Evolutionary conservation across 2,888 invertebrate species (phyloP), one percentile per base, ranked within the genome.

Genomic region (Chirona hameri): DNA sequence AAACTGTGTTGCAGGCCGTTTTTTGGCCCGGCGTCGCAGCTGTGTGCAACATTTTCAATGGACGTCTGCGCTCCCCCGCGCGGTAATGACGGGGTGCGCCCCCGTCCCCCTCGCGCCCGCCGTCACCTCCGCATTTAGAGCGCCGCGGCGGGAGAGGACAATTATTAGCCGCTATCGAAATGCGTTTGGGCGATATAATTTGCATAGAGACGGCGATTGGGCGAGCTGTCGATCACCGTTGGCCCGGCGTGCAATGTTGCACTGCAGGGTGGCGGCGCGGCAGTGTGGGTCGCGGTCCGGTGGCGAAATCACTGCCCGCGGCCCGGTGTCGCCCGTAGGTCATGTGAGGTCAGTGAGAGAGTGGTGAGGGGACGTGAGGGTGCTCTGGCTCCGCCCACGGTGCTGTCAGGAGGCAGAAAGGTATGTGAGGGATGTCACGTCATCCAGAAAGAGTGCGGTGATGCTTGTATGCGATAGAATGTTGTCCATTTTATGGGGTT

Each of bases 111-210:
- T 29, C 4, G 10, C 9, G 18, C 3, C 7, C 18, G 24, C 21
- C 69, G 29, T 2, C 69, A 27, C 15, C 69, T 14, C n/a, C 15
- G 72, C 72, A 31, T 18, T 31, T 12, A 14, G 31, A 15, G 31
- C 29, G 12, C 39, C 21, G 21, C 46, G 21, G 39, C 21, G 5
- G 27, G 9, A 29, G 69, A 76, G 39, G 21, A 76, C 76, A 39
- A 76, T 76, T 39, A 76, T 46, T 46, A 46, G 39, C 76, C 46
- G 76, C 76, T 46, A 46, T 76, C 76, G 39, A 76, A 76, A 76
- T 76, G 76, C 76, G 76, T 76, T 76, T 76, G 76, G 76, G 46
- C 76, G 76, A 76, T 76, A 76, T 76, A 76, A 76, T 76, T 76
- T 76, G 76, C 76, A 76, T 76, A 46, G 76, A 46, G 31, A 76